Percentiles rank a stretch among this genome's conserved stretches.
These are phyloP conservation scores for Champsocephalus esox DNA, from an alignment of 2,797 vertebrate genomes.

Conservation along the genomic window DNA sequence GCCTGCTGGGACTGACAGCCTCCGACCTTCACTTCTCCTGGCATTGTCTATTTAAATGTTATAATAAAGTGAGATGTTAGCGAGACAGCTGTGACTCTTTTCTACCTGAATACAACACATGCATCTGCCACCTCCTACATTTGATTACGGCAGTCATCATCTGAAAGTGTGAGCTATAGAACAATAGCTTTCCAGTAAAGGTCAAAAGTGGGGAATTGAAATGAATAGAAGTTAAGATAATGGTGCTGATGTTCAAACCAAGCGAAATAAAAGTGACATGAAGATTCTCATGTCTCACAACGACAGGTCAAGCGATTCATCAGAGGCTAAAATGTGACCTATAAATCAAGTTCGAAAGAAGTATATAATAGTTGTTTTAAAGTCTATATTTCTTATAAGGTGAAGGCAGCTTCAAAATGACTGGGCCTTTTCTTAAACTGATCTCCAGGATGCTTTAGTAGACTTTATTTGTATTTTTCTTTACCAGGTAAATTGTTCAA, in stretches of 20 bases:
- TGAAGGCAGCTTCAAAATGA: background rate
- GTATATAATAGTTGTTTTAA: too few species aligned
- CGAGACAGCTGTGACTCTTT: slow-evolving; percentile 34
- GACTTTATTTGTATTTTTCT: background rate
- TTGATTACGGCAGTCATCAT: slow-evolving; percentile 26
- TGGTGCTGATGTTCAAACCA: background rate
- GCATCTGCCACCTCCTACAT: slow-evolving; percentile 34
- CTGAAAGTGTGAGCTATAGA: slow-evolving; percentile 9
- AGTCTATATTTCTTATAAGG: too few species aligned
- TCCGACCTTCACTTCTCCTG: slow-evolving; percentile 37
- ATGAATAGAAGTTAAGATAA: slow-evolving; percentile 1
- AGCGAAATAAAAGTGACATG: background rate
- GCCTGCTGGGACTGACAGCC: slow-evolving; percentile 42
- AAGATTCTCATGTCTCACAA: background rate
- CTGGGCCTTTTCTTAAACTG: background rate
- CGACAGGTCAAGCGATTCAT: background rate
- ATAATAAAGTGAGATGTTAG: slow-evolving; percentile 37
- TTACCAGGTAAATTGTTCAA: background rate
- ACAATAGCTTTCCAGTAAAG: slow-evolving; percentile 14
- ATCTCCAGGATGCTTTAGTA: background rate
- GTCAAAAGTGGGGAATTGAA: background rate
- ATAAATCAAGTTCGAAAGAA: background rate
- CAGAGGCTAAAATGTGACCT: background rate
- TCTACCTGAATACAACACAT: slow-evolving; percentile 26
- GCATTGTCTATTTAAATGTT: slow-evolving; percentile 48